A percentile compares a stretch with the other conserved stretches of the same genome.
Evolutionary conservation across 1,140 invertebrate genomes (phyloP).

Genomic region (Brachystomella parvula): DNA sequence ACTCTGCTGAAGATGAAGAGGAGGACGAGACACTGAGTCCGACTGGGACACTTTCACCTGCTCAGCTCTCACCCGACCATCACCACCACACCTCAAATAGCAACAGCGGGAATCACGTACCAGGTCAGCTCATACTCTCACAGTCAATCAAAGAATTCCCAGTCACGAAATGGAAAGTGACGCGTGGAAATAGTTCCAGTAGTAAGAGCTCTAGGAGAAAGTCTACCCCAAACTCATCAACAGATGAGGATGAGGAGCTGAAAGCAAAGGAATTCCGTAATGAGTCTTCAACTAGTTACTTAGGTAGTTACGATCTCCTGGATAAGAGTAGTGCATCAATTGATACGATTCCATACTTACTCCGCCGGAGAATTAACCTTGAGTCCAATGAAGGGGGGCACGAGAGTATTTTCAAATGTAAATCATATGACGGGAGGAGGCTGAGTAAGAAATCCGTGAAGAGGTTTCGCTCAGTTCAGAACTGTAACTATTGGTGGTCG

Average conservation of each 20-base stretch:
- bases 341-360: constrained; percentile 27
- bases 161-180: constrained; percentile 3
- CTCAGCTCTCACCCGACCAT: neutral
- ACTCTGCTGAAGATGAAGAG: constrained; percentile 15
- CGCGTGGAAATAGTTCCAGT: neutral
- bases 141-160: constrained; percentile 10
- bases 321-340: constrained; percentile 14
- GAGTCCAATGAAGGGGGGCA: constrained; percentile 15
- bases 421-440: constrained; percentile 27
- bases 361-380: constrained; percentile 26
- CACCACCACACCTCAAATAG: neutral
- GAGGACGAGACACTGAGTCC: constrained; percentile 5
- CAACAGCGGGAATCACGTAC: neutral
- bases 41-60: neutral
- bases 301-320: constrained; percentile 32
- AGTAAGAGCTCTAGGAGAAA: neutral
- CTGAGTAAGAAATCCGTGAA: constrained; percentile 4
- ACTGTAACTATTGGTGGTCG: constrained; percentile 7
- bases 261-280: constrained; percentile 22
- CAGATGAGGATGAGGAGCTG: constrained; percentile 13
- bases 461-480: constrained; percentile 3
- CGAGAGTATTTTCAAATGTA: constrained; percentile 25
- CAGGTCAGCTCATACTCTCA: constrained; percentile 10
- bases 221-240: neutral
- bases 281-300: constrained; percentile 21